Percentiles rank a stretch among this genome's conserved stretches.
Conservation (phyloP, 2,113 vertebrate genomes). For the Forbesichthys agassizii region DNA sequence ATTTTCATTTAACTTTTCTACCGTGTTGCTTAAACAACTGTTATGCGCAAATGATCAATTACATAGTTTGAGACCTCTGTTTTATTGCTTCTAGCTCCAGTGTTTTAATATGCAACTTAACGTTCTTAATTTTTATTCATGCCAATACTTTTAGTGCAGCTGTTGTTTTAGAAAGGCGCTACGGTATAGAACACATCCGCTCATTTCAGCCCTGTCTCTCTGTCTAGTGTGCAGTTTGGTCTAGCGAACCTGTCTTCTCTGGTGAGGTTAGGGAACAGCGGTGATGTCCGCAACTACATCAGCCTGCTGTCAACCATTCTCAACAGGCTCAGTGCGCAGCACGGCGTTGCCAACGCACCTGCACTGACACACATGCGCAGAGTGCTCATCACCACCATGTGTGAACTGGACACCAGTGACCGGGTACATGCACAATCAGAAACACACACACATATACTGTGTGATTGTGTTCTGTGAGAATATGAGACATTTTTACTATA, state of each 20-base stretch:
- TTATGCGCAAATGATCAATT: too few species aligned
- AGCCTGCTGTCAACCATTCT: conserved; percentile 67
- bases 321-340: conserved; percentile 70
- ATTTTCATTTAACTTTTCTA: background rate
- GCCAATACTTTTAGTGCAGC: background rate
- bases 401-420: conserved; percentile 50
- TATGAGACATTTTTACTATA: background rate
- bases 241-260: conserved; percentile 75
- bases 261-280: conserved; percentile 63
- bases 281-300: conserved; percentile 76
- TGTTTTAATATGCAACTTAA: too few species aligned
- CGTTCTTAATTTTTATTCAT: too few species aligned
- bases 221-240: conserved; percentile 70
- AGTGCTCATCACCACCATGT: conserved; percentile 67
- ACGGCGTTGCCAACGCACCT: conserved; percentile 24
- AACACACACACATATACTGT: background rate
- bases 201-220: conserved; percentile 3
- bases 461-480: background rate
- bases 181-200: background rate
- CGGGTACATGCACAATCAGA: conserved; percentile 63
- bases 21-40: too few species aligned
- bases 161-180: background rate
- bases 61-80: too few species aligned
- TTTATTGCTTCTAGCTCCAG: too few species aligned
- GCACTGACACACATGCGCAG: conserved; percentile 66